phyloP scores from a whole-genome alignment of 2,888 invertebrate species.

The Xestia sexstrigata region DNA sequence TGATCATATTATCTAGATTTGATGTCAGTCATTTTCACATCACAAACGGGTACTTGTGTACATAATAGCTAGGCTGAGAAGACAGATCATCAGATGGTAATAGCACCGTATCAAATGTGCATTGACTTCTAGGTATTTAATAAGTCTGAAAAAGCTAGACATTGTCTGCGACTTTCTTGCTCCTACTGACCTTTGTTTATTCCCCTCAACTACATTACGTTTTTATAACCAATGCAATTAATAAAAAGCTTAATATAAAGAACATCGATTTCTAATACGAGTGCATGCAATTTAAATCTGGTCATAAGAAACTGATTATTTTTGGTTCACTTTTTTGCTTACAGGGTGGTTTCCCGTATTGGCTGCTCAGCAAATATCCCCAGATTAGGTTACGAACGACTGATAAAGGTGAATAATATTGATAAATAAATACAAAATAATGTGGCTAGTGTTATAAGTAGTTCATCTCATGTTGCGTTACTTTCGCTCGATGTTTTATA shows the following conservation, averaged over 20 bases:
- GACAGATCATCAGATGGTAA: constrained; percentile 20
- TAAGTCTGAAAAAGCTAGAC: constrained; percentile 1
- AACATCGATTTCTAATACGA: constrained; percentile 1
- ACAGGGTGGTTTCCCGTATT: constrained; percentile 95
- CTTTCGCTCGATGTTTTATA: constrained; percentile 10
- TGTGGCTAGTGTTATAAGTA: background rate
- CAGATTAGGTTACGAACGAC: constrained; percentile 92
- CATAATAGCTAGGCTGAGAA: background rate
- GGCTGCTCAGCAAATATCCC: constrained; percentile 93
- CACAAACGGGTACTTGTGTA: background rate
- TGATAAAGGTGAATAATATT: constrained; percentile 90
- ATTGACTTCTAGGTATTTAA: constrained; percentile 12
- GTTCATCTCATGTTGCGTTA: constrained; percentile 15
- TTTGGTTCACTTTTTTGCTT: constrained; percentile 43
- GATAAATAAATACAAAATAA: background rate
- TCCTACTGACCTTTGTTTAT: background rate
- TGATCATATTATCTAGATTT: background rate
- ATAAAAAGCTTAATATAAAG: too few relatives aligned
- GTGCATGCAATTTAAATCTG: background rate
- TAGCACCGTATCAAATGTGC: background rate
- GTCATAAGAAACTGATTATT: background rate
- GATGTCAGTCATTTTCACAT: background rate
- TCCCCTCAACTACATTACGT: background rate
- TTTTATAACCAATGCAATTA: background rate
- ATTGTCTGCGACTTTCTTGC: constrained; percentile 20